Evolutionary conservation across 2,888 invertebrate genomes (phyloP).

Genomic region (Andricus curvator): DNA sequence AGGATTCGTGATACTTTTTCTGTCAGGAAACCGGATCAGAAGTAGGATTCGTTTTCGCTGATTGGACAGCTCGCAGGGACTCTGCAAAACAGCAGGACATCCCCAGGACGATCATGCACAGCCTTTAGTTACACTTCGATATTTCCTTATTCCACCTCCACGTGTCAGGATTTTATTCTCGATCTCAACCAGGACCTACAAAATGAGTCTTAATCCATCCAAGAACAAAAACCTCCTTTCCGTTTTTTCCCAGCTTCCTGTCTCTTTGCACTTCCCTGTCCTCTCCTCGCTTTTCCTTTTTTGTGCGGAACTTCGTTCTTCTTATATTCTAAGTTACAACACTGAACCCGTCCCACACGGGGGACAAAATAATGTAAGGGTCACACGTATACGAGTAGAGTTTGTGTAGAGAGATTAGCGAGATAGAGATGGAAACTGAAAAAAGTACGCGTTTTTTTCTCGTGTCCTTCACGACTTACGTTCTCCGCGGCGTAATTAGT

Average conservation of each 20-base stretch:
- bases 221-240: neutral
- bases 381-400: conserved; percentile 65
- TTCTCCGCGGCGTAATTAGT: conserved; percentile 38
- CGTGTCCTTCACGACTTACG: conserved; percentile 39
- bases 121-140: conserved; percentile 22
- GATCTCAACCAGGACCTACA: neutral
- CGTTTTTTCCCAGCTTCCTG: conserved; percentile 11
- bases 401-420: conserved; percentile 44
- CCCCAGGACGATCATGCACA: conserved; percentile 68
- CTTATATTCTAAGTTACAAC: conserved; percentile 76
- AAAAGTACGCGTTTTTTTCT: conserved; percentile 56
- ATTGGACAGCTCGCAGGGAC: neutral
- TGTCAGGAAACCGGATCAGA: conserved; percentile 27
- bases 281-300: conserved; percentile 50
- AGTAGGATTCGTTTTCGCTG: conserved; percentile 10
- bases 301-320: conserved; percentile 69
- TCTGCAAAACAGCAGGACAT: conserved; percentile 65
- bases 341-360: conserved; percentile 74
- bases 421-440: conserved; percentile 67
- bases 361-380: conserved; percentile 77
- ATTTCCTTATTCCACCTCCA: neutral
- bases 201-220: conserved; percentile 12
- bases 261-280: conserved; percentile 34
- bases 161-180: neutral
- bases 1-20: conserved; percentile 6